Conservation (phyloP, 2,113 vertebrate genomes). For the Motacilla tschutschensis region DNA sequence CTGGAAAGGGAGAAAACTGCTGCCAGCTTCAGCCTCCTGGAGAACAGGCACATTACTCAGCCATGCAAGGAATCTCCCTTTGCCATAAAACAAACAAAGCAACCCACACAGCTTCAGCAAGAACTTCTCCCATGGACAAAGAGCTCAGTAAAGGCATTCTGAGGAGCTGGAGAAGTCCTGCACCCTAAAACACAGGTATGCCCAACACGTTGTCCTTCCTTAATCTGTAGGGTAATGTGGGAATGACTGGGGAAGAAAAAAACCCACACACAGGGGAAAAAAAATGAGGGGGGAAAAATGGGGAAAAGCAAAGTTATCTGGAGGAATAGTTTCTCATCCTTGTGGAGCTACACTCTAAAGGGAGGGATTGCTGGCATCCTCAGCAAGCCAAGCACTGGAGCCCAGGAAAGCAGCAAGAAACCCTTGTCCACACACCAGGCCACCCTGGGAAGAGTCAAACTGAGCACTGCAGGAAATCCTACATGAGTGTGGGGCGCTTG, state of each 20-base stretch:
- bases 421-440: rapidly evolving
- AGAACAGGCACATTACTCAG: background rate
- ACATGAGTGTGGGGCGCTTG: background rate
- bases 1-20: slow-evolving; percentile 40
- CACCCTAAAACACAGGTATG: background rate
- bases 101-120: background rate
- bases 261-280: rapidly evolving
- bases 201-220: background rate
- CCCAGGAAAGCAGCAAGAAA: background rate
- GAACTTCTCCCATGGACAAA: background rate
- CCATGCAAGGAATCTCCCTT: background rate
- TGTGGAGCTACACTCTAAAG: background rate
- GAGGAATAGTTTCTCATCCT: background rate
- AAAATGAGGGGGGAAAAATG: rapidly evolving
- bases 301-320: background rate
- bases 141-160: background rate
- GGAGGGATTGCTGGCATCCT: background rate
- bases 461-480: background rate
- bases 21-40: slow-evolving; percentile 2
- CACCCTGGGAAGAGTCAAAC: background rate
- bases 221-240: background rate
- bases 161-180: background rate
- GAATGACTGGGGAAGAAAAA: background rate
- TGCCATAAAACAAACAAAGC: slow-evolving; percentile 5
- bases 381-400: background rate